These are phyloP conservation scores for Helostoma temminkii DNA, from an alignment of 2,797 vertebrate genomes.

Conservation along the genomic window DNA sequence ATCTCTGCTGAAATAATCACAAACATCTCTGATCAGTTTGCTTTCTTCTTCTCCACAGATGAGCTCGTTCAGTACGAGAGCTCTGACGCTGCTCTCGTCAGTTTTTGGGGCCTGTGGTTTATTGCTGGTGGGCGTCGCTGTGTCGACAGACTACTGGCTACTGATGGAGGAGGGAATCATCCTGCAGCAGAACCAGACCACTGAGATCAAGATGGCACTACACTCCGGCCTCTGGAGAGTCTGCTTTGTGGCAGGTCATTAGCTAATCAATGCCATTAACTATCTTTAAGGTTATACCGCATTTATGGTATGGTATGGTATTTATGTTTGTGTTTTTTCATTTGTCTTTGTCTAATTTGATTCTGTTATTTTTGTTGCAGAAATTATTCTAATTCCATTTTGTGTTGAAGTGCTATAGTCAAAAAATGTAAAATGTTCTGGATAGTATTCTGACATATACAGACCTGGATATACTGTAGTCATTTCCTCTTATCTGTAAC, in stretches of 20 bases:
- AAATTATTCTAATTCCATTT: too few species aligned
- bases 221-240: slow-evolving; percentile 93
- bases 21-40: neutral
- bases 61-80: slow-evolving; percentile 91
- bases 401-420: too few species aligned
- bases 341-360: too few species aligned
- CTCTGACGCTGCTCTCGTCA: slow-evolving; percentile 91
- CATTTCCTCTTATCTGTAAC: too few species aligned
- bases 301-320: too few species aligned
- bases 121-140: slow-evolving; percentile 90
- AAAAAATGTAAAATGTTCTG: too few species aligned
- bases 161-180: slow-evolving; percentile 92
- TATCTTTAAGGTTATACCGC: too few species aligned
- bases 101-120: slow-evolving; percentile 90
- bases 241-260: slow-evolving; percentile 90
- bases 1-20: too few species aligned
- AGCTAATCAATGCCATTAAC: too few species aligned
- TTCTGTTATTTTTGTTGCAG: too few species aligned
- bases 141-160: slow-evolving; percentile 94
- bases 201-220: slow-evolving; percentile 92
- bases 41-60: slow-evolving; percentile 67
- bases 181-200: slow-evolving; percentile 92
- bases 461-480: too few species aligned
- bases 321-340: neutral
- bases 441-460: too few species aligned